Evolutionary conservation across 2,113 vertebrate genomes (phyloP), one percentile per base, ranked within the genome.

Genomic region (Numenius arquata): DNA sequence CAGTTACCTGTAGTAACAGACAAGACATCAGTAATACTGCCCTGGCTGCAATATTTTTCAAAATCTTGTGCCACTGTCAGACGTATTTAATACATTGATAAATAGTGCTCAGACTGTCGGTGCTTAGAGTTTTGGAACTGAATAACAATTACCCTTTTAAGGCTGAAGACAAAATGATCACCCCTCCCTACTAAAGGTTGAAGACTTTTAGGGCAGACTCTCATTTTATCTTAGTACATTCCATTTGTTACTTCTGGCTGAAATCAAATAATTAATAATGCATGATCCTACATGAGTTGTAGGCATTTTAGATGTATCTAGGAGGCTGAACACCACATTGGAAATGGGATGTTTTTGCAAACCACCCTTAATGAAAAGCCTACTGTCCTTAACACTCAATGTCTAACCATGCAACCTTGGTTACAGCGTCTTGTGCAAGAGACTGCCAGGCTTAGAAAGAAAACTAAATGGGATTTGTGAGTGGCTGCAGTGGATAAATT

Each of bases 1-100:
- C 67, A 27, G 91, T 82, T 88, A 95, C 78, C 94, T 95, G n/a
- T 72, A 79, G 86, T 90, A 93, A 91, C 63, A 73, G 91, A 81
- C 7, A 9, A 76, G 86, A 95, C 92, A 88, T 11, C 67, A 34
- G 7, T 83, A 87, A 89, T 96, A 70, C 50, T 0, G 0, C 8
- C 47, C 53, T 70, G 77, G 32, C 55, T 88, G 75, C 70, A 85
- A 29, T 70, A 22, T 30, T 79, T 72, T 72, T 45, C 86, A 85
- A 56, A 65, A 12, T 59, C 58, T 68, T 36, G 5, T 93, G 61
- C 34, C 1, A 1, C 63, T 71, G 10, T 58, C 78, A 94, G 62
- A 53, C 7, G 19, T 52, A n/a, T 87, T 82, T 61, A 65, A 56
- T 25, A 30, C 11, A 15, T 36, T 75, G 58, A 65, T 52, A 89